A percentile compares a stretch with the other conserved stretches of the same genome.
Evolutionary conservation across 2,797 vertebrate species (phyloP).

Genomic region (Oryzias dopingdopingensis): DNA sequence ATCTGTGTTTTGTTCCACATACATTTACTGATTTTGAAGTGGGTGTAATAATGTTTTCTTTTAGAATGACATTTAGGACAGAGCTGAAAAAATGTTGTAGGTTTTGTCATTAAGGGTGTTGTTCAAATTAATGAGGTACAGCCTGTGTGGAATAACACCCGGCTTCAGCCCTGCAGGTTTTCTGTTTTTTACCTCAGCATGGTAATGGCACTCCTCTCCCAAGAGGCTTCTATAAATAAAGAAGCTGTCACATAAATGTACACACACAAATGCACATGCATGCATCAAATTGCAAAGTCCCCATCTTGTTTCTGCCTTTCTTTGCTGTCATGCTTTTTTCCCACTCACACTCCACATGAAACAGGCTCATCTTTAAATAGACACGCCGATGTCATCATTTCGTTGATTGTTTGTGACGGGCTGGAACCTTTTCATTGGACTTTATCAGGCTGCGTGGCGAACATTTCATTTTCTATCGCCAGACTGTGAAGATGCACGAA

Average conservation of each 20-base stretch:
- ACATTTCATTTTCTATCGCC: conserved; percentile 47
- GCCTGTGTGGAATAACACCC: conserved; percentile 39
- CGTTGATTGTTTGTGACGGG: conserved; percentile 39
- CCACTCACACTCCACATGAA: conserved; percentile 16
- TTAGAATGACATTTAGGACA: conserved; percentile 19
- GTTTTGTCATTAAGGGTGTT: conserved; percentile 40
- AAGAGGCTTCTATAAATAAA: conserved; percentile 67
- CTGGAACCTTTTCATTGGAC: conserved; percentile 38
- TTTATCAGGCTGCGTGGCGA: conserved; percentile 40
- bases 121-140: conserved; percentile 47
- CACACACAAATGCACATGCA: conserved; percentile 19
- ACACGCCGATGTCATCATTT: conserved; percentile 45
- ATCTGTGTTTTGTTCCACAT: not conserved
- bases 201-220: conserved; percentile 52
- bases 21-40: conserved; percentile 4
- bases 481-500: conserved; percentile 34
- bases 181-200: conserved; percentile 38
- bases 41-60: not conserved
- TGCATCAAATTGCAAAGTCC: conserved; percentile 12
- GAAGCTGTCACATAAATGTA: conserved; percentile 34
- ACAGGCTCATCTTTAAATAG: conserved; percentile 45
- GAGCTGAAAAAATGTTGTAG: conserved; percentile 13
- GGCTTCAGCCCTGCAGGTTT: conserved; percentile 30
- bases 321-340: conserved; percentile 24
- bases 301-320: conserved; percentile 22